Conservation (phyloP, 2,113 vertebrate species). For the Labeo rohita region DNA sequence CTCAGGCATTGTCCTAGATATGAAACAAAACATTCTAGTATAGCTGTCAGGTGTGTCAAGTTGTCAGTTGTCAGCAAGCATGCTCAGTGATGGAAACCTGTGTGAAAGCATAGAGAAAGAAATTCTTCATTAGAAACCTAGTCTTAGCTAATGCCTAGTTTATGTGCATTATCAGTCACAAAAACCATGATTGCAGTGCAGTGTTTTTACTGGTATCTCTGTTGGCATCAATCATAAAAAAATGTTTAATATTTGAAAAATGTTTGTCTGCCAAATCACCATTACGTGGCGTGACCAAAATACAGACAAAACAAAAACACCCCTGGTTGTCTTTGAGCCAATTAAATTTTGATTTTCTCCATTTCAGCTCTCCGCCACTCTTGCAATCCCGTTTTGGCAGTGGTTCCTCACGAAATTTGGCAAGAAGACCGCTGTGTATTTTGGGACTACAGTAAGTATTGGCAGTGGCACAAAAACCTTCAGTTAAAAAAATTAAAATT, state of each 20-base stretch:
- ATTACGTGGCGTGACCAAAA: neutral
- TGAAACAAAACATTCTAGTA: neutral
- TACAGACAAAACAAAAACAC: neutral
- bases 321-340: neutral
- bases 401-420: conserved; percentile 94
- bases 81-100: neutral
- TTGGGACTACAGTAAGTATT: conserved; percentile 87
- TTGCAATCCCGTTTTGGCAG: conserved; percentile 93
- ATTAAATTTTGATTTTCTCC: neutral
- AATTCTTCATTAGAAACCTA: neutral
- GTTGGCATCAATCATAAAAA: neutral
- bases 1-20: neutral
- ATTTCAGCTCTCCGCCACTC: conserved; percentile 85
- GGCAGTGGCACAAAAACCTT: neutral
- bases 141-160: neutral
- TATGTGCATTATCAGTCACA: neutral
- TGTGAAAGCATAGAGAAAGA: neutral
- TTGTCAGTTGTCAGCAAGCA: neutral
- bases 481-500: too few species aligned
- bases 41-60: neutral
- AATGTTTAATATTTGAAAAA: neutral
- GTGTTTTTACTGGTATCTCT: neutral
- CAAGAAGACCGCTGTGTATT: conserved; percentile 90
- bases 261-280: neutral
- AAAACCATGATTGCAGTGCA: neutral